phyloP scores from a whole-genome alignment of 2,797 vertebrate species.

The Falco columbarius region DNA sequence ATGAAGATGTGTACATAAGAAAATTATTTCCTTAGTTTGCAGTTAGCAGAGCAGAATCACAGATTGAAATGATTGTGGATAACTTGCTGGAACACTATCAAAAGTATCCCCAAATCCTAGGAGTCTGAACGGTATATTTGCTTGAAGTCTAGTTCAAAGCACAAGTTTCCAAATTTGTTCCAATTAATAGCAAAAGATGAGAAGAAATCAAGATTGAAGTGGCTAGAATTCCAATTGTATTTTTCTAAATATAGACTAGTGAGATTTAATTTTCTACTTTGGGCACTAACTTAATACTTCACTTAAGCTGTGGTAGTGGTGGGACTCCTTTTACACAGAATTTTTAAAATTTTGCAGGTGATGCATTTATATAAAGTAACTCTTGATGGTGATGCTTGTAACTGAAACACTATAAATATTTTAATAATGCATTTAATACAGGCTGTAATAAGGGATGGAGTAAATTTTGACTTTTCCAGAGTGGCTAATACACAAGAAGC shows the following conservation, averaged over 20 bases:
- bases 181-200: neutral
- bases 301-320: neutral
- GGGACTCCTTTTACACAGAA: neutral
- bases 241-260: neutral
- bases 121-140: neutral
- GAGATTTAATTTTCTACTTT: neutral
- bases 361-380: neutral
- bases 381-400: neutral
- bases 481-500: neutral
- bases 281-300: neutral
- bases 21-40: neutral
- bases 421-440: neutral
- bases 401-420: neutral
- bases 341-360: neutral
- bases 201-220: neutral
- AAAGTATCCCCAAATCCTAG: neutral
- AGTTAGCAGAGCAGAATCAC: neutral
- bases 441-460: neutral
- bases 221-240: neutral
- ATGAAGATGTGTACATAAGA: neutral
- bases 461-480: neutral
- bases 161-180: neutral
- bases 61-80: neutral
- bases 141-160: neutral
- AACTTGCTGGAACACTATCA: neutral